Evolutionary conservation across 2,113 vertebrate genomes (phyloP).

Genomic region (Ptyas mucosa): DNA sequence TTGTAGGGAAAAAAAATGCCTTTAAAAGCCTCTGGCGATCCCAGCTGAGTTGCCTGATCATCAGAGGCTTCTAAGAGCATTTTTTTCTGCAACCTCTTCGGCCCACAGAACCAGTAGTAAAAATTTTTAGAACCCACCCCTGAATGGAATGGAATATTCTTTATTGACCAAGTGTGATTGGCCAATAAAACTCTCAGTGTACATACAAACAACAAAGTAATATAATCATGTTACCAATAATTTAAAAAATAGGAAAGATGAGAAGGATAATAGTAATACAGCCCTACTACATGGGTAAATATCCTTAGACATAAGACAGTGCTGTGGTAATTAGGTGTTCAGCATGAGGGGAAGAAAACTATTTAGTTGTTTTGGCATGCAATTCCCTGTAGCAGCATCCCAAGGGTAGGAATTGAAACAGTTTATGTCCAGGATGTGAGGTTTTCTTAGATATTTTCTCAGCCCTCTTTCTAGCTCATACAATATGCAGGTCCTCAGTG

Average conservation of each 20-base stretch:
- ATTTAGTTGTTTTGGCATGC: background rate
- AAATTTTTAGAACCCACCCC: too few species aligned
- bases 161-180: too few species aligned
- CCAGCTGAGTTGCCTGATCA: too few species aligned
- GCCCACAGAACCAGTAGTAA: too few species aligned
- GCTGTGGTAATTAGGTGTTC: background rate
- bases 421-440: background rate
- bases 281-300: background rate
- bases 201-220: background rate
- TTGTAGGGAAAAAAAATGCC: too few species aligned
- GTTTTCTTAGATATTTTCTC: background rate
- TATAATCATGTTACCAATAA: background rate
- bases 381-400: background rate
- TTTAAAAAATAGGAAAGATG: background rate
- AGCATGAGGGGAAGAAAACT: background rate
- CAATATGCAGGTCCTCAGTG: background rate
- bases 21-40: too few species aligned
- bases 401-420: background rate
- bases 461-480: background rate
- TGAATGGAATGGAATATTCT: too few species aligned
- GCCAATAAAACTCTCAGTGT: background rate
- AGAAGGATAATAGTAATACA: background rate
- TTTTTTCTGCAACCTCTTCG: too few species aligned
- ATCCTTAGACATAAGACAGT: background rate
- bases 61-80: too few species aligned